phyloP scores from a whole-genome alignment of 2,888 invertebrate genomes.

The Sphaeridia pumilis region DNA sequence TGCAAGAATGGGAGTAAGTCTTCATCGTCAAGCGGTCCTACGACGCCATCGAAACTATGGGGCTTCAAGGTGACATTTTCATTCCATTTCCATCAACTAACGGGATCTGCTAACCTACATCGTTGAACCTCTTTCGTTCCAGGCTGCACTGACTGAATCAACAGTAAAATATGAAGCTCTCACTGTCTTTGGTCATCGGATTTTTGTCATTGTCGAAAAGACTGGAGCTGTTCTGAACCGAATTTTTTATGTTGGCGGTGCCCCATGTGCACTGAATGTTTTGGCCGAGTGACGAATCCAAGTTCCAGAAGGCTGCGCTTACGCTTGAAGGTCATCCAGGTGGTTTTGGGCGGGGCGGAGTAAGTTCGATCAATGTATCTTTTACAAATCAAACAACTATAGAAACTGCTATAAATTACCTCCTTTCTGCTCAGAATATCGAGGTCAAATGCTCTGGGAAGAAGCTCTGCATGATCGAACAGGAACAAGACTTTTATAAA shows the following conservation, averaged over 20 bases:
- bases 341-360: conserved; percentile 10
- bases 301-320: conserved; percentile 6
- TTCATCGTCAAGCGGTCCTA: background rate
- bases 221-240: conserved; percentile 1
- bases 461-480: conserved; percentile 11
- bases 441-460: conserved; percentile 9
- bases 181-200: conserved; percentile 9
- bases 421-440: conserved; percentile 5
- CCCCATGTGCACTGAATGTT: conserved; percentile 5
- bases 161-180: conserved; percentile 10
- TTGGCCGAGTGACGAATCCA: conserved; percentile 2
- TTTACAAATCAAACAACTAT: too few relatives aligned
- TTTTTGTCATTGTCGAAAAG: conserved; percentile 8
- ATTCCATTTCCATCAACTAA: background rate
- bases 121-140: too few relatives aligned
- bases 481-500: conserved; percentile 10
- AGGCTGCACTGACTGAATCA: too few relatives aligned
- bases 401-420: too few relatives aligned
- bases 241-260: conserved; percentile 6
- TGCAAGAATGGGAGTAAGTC: background rate
- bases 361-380: too few relatives aligned
- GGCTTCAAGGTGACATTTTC: background rate
- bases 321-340: conserved; percentile 9
- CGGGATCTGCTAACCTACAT: too few relatives aligned
- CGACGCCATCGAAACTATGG: background rate